A percentile compares a stretch with the other conserved stretches of the same genome.
Evolutionary conservation across 2,888 invertebrate species (phyloP).

Genomic region (Diachrysia chrysitis): DNA sequence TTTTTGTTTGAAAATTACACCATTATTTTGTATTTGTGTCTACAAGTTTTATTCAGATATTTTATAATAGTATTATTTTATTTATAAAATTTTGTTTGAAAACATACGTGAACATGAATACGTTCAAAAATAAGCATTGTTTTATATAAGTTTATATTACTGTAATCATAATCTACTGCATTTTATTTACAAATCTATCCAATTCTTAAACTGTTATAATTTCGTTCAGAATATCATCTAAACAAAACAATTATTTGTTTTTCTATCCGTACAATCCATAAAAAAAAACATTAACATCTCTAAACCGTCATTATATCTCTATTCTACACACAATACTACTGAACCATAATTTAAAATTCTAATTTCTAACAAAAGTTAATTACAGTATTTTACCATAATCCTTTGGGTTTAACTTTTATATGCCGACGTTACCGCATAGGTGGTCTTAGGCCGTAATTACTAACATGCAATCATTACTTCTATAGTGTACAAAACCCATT

Average conservation of each 20-base stretch:
- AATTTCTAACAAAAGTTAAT: slow-evolving; percentile 22
- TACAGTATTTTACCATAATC: slow-evolving; percentile 49
- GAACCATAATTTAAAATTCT: slow-evolving; percentile 48
- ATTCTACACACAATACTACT: background rate
- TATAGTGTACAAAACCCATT: slow-evolving; percentile 25
- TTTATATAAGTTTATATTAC: too few species aligned
- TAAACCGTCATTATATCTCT: background rate
- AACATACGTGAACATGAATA: too few species aligned
- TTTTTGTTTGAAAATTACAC: too few species aligned
- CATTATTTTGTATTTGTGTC: too few species aligned
- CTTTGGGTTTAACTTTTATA: slow-evolving; percentile 41
- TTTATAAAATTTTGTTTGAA: too few species aligned
- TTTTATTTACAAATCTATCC: background rate
- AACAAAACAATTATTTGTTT: background rate
- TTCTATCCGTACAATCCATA: background rate
- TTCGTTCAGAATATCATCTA: background rate
- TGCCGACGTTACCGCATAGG: slow-evolving; percentile 57
- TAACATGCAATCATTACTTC: slow-evolving; percentile 62
- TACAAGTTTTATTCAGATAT: too few species aligned
- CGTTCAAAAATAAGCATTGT: too few species aligned
- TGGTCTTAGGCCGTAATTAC: slow-evolving; percentile 70
- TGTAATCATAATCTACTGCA: too few species aligned
- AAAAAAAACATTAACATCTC: background rate
- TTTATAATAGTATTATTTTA: too few species aligned
- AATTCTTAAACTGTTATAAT: background rate